These are phyloP conservation scores for Rugalucina vietnamica DNA, from an alignment of 2,888 invertebrate genomes.

Conservation along the genomic window DNA sequence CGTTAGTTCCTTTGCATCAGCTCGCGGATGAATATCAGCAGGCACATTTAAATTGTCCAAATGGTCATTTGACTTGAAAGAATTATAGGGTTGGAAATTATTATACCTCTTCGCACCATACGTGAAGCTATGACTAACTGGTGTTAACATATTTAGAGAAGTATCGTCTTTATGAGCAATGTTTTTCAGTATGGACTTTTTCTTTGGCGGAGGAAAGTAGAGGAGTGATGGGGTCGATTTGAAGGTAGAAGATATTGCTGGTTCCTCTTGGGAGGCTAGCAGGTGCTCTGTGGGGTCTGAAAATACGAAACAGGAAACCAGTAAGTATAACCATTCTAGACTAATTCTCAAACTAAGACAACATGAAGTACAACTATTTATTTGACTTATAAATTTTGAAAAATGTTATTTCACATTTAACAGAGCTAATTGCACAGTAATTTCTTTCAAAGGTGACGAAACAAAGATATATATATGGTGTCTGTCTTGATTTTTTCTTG, in stretches of 20 bases:
- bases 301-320: background rate
- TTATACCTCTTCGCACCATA: constrained; percentile 42
- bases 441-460: too few species aligned
- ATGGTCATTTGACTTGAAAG: constrained; percentile 35
- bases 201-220: constrained; percentile 83
- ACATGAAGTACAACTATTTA: too few species aligned
- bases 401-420: too few species aligned
- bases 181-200: constrained; percentile 91
- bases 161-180: constrained; percentile 87
- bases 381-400: too few species aligned
- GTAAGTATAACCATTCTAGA: background rate
- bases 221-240: constrained; percentile 69
- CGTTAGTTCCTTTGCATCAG: constrained; percentile 31
- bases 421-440: too few species aligned
- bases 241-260: constrained; percentile 35
- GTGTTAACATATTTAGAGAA: constrained; percentile 85
- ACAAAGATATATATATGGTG: too few species aligned
- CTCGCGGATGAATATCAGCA: constrained; percentile 39
- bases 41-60: constrained; percentile 53
- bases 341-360: too few species aligned
- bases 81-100: constrained; percentile 18
- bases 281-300: constrained; percentile 44
- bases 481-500: too few species aligned
- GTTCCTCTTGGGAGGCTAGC: constrained; percentile 42
- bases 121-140: constrained; percentile 37